phyloP scores from a whole-genome alignment of 2,888 invertebrate species.

The Eupelmus urozonus region DNA sequence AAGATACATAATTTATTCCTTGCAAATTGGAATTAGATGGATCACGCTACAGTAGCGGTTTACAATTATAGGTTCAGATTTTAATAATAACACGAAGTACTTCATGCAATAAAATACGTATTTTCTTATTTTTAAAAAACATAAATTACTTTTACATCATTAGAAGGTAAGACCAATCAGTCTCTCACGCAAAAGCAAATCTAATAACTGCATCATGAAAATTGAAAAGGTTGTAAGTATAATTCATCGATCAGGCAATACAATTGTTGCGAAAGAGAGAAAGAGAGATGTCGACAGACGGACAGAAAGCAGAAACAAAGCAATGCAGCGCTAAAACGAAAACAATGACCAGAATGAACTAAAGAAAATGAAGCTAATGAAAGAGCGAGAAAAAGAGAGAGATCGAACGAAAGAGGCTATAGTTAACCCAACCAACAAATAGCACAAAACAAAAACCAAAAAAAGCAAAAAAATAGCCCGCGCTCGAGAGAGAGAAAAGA shows the following conservation, averaged over 20 bases:
- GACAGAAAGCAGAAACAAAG: slow-evolving; percentile 65
- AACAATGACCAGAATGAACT: neutral
- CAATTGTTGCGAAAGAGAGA: slow-evolving; percentile 39
- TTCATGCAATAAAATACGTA: neutral
- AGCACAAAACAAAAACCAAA: slow-evolving; percentile 48
- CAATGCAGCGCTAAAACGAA: neutral
- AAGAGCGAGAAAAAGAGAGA: slow-evolving; percentile 44
- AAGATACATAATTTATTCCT: too few species aligned
- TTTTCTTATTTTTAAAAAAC: too few species aligned
- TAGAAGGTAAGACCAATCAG: slow-evolving; percentile 3
- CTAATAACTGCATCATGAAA: too few species aligned
- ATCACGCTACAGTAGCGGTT: too few species aligned
- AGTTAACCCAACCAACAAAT: neutral
- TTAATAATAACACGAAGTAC: too few species aligned
- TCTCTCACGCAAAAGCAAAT: too few species aligned
- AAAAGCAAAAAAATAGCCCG: slow-evolving; percentile 34
- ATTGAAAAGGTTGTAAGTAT: slow-evolving; percentile 3
- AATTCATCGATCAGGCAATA: neutral
- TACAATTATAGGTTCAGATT: too few species aligned
- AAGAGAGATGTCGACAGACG: slow-evolving; percentile 68
- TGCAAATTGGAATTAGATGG: too few species aligned
- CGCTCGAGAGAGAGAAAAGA: slow-evolving; percentile 44
- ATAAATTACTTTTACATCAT: too few species aligned
- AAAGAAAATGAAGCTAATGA: slow-evolving; percentile 44
- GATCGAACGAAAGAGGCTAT: neutral